A percentile compares a stretch with the other conserved stretches of the same genome.
phyloP scores from a whole-genome alignment of 2,113 vertebrate genomes.

The Eudyptes chrysolophus region DNA sequence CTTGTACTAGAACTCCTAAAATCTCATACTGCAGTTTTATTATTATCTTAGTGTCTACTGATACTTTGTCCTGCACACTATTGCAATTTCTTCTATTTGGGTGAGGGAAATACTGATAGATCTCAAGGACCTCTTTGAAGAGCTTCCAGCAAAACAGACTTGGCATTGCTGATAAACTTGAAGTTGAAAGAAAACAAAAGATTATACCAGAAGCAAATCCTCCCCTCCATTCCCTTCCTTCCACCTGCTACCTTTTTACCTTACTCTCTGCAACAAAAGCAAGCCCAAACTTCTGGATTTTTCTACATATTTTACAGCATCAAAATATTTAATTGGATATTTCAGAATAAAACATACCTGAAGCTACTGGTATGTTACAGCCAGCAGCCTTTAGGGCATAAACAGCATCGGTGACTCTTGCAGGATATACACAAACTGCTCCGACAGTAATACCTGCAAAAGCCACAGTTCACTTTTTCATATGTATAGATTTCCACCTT shows the following conservation, averaged over 20 bases:
- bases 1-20: neutral
- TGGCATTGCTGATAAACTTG: neutral
- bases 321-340: neutral
- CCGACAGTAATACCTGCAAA: conserved; percentile 84
- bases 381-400: conserved; percentile 79
- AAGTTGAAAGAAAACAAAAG: neutral
- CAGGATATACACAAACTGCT: conserved; percentile 92
- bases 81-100: neutral
- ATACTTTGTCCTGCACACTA: neutral
- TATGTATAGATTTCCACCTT: neutral
- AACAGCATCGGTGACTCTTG: conserved; percentile 86
- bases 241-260: neutral
- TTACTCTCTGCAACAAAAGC: neutral
- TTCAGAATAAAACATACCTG: conserved; percentile 75
- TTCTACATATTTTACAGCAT: neutral
- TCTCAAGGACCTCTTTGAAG: neutral
- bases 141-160: neutral
- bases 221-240: neutral
- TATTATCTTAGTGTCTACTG: neutral
- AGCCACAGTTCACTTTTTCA: neutral
- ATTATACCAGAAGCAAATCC: neutral
- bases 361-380: conserved; percentile 88
- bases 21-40: neutral
- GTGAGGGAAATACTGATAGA: neutral
- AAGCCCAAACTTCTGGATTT: neutral